A percentile compares a stretch with the other conserved stretches of the same genome.
These are phyloP conservation scores for Creontiades dilutus DNA, from an alignment of 2,888 invertebrate genomes.

Conservation along the genomic window DNA sequence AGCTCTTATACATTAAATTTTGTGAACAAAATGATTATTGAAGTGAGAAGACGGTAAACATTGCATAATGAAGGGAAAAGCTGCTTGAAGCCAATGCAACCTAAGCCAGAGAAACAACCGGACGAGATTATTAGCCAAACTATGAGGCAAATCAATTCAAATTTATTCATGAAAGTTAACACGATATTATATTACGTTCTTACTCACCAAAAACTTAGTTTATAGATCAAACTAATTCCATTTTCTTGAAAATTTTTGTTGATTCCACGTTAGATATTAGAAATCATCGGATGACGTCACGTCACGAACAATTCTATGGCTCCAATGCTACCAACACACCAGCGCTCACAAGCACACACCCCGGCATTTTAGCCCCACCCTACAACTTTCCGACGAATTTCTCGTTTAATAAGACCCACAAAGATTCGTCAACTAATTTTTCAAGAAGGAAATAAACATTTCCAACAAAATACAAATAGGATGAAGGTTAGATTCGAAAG, in stretches of 20 bases:
- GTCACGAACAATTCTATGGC: slow-evolving; percentile 33
- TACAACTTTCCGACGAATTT: not conserved
- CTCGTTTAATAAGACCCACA: too few relatives aligned
- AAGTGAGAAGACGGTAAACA: not conserved
- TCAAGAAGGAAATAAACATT: too few relatives aligned
- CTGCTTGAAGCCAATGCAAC: not conserved
- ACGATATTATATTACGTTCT: not conserved
- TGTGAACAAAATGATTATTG: not conserved
- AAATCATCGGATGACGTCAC: slow-evolving; percentile 54
- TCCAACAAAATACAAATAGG: too few relatives aligned
- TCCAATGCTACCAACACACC: not conserved
- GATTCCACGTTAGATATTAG: slow-evolving; percentile 60
- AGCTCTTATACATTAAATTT: not conserved
- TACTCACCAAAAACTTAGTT: not conserved
- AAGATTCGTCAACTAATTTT: too few relatives aligned
- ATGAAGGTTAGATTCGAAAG: too few relatives aligned
- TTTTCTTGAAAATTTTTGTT: slow-evolving; percentile 33
- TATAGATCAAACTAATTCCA: slow-evolving; percentile 12
- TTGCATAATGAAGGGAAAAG: not conserved
- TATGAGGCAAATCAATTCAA: not conserved
- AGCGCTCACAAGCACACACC: too few relatives aligned
- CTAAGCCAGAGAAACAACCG: not conserved
- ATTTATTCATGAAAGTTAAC: not conserved
- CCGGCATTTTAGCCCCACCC: slow-evolving; percentile 19
- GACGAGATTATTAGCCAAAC: not conserved